phyloP scores from a whole-genome alignment of 2,113 vertebrate genomes.

The Ondatra zibethicus region DNA sequence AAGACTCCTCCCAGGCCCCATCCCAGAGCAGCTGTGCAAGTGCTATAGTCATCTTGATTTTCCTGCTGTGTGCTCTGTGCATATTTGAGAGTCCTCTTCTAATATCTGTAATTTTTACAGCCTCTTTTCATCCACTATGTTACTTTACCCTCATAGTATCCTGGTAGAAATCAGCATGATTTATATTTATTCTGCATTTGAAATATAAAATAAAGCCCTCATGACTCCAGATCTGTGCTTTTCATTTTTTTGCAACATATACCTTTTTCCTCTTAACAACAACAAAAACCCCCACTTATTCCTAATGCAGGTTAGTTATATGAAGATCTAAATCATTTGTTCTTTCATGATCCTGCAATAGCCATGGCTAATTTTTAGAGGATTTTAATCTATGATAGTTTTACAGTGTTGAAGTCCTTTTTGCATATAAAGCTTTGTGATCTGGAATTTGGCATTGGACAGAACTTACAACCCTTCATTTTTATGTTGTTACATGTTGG shows the following conservation, averaged over 20 bases:
- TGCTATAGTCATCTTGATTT: not conserved
- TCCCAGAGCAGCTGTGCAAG: not conserved
- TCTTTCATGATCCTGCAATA: not conserved
- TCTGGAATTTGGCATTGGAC: not conserved
- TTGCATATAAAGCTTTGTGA: slow-evolving; percentile 1
- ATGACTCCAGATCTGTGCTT: not conserved
- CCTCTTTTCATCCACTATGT: not conserved
- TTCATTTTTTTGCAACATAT: not conserved
- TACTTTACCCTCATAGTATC: not conserved
- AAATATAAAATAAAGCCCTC: not conserved
- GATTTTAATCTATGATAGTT: not conserved
- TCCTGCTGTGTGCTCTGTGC: not conserved
- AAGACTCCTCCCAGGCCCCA: no score
- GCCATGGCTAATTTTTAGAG: slow-evolving; percentile 12
- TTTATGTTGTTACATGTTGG: not conserved
- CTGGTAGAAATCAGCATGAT: not conserved
- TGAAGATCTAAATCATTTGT: not conserved
- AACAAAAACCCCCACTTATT: not conserved
- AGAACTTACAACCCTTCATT: not conserved
- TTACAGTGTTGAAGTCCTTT: not conserved
- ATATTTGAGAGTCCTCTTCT: not conserved
- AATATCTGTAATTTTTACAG: not conserved
- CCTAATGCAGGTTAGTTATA: not conserved
- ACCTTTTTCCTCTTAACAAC: not conserved
- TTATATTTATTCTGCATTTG: not conserved